These are phyloP conservation scores for Narcine bancroftii DNA, from an alignment of 2,113 vertebrate species.

Conservation along the genomic window DNA sequence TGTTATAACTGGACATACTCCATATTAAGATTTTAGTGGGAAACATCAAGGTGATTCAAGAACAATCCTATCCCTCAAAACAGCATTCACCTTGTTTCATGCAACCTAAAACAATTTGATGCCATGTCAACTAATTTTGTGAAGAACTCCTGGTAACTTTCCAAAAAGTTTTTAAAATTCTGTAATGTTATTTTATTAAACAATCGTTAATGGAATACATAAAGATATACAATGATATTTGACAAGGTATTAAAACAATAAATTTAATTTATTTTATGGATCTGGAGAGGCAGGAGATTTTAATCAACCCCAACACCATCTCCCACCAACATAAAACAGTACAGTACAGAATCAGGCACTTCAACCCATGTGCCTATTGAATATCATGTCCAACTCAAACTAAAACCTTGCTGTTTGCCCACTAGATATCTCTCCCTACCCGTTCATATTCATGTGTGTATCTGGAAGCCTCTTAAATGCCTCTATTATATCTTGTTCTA, in stretches of 20 bases:
- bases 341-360: too few species aligned
- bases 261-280: background rate
- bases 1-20: background rate
- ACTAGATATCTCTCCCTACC: too few species aligned
- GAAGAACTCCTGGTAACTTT: background rate
- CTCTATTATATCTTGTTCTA: too few species aligned
- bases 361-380: too few species aligned
- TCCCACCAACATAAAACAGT: background rate
- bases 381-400: too few species aligned
- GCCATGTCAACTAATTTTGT: background rate
- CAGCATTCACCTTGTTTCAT: slow-evolving; percentile 20
- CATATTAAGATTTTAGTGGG: background rate
- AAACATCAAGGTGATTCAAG: slow-evolving; percentile 38
- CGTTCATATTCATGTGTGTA: too few species aligned
- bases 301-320: background rate
- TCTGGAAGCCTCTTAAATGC: too few species aligned
- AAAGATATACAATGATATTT: background rate
- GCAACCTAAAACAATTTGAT: slow-evolving; percentile 26
- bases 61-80: slow-evolving; percentile 40
- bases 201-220: background rate
- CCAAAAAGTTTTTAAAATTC: background rate
- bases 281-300: background rate
- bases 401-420: too few species aligned
- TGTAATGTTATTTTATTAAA: background rate
- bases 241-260: background rate